phyloP scores from a whole-genome alignment of 2,113 vertebrate genomes.

The Patagioenas fasciata region DNA sequence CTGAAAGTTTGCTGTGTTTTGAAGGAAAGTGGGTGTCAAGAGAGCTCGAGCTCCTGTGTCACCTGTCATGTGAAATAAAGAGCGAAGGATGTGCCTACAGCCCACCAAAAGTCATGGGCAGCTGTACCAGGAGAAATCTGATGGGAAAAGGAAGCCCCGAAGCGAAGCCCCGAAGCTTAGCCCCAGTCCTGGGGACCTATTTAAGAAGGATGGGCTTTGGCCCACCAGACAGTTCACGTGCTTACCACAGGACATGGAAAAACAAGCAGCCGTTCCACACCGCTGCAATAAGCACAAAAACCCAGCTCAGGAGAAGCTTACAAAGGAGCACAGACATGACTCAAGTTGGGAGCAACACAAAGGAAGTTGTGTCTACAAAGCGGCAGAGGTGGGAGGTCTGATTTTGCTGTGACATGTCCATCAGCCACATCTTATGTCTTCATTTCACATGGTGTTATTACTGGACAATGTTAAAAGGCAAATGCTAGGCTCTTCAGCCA shows the following conservation, averaged over 20 bases:
- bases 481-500: background rate
- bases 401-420: background rate
- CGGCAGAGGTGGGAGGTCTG: background rate
- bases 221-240: background rate
- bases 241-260: background rate
- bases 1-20: rapidly evolving
- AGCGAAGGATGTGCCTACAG: background rate
- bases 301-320: background rate
- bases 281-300: background rate
- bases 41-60: background rate
- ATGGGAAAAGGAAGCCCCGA: background rate
- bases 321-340: background rate
- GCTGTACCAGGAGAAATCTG: background rate
- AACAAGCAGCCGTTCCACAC: background rate
- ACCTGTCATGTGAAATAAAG: background rate
- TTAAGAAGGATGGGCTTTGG: background rate
- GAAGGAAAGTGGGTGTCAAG: background rate
- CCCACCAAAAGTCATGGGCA: background rate
- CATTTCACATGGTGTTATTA: background rate
- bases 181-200: background rate
- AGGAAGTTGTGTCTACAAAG: background rate
- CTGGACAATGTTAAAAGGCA: background rate
- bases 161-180: background rate
- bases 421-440: background rate
- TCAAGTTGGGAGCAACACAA: background rate